Evolutionary conservation across 2,797 vertebrate genomes (phyloP), one percentile per base, ranked within the genome.

Genomic region (Sebastes glaucus): DNA sequence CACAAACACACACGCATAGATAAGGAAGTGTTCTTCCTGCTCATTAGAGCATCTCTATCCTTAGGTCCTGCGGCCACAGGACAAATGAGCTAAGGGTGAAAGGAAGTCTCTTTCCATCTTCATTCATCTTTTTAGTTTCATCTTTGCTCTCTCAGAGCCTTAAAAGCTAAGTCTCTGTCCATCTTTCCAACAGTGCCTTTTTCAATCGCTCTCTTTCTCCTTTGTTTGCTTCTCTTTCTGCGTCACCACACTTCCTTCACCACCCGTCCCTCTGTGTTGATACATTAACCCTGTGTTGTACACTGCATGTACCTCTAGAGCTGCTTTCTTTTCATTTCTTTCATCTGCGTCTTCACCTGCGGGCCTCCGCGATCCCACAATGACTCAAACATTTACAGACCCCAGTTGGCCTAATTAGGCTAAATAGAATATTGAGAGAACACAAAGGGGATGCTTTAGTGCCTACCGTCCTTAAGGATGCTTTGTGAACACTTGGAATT

Each of bases 321-420:
- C 55, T 46, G 33, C 77, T 65, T 73, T 55, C 20, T 63, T 62
- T 74, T 56, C 57, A 46, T 46, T 80, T 85, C 85, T 91, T 91
- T 92, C 76, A 92, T 88, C 77, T 86, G 61, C 25, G 8, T 59
- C 71, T 74, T 87, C 77, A 92, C 89, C 91, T 85, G 83, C 55
- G n/a, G 89, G 84, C 82, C 53, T 76, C 61, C 3, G 22, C n/a
- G 60, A 79, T 83, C 67, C 42, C 71, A 80, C 72, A 76, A 79
- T 76, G 77, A 78, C 82, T 86, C 67, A 75, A 88, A 85, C 88
- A 83, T 82, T 83, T 71, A 81, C 73, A 81, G 81, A 87, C 71
- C 82, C 83, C 83, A 25, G 65, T 78, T 80, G 80, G 91, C 78
- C 89, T 93, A 91, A 94, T 95, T 94, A 95, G 77, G 75, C 69